Evolutionary conservation across 2,888 invertebrate species (phyloP).

Genomic region (Cephus rjabovi): DNA sequence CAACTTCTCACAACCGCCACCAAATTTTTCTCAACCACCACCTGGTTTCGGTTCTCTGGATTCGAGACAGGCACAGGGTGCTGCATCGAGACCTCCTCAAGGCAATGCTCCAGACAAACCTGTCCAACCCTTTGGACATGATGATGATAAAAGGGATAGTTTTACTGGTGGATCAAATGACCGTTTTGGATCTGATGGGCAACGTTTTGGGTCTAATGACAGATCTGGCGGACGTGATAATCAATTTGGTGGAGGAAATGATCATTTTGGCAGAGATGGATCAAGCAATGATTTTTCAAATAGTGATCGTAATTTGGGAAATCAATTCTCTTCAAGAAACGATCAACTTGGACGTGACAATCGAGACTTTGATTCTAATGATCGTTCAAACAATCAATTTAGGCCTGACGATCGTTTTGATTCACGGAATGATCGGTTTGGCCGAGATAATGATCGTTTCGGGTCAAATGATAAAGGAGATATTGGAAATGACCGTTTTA

Average conservation of each 20-base stretch:
- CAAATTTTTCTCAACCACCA: constrained; percentile 41
- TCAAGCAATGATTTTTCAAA: constrained; percentile 26
- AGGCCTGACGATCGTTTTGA: constrained; percentile 30
- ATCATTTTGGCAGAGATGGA: constrained; percentile 23
- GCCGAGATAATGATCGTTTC: constrained; percentile 18
- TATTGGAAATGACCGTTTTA: constrained; percentile 14
- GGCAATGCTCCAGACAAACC: constrained; percentile 13
- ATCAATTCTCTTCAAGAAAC: constrained; percentile 11
- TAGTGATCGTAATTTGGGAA: constrained; percentile 24
- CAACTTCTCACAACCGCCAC: constrained; percentile 50
- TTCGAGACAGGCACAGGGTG: constrained; percentile 5
- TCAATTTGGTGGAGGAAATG: constrained; percentile 21
- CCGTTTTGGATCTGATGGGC: constrained; percentile 12
- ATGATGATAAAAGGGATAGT: constrained; percentile 12
- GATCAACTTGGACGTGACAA: constrained; percentile 4
- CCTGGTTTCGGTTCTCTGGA: constrained; percentile 21
- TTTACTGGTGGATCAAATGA: not conserved
- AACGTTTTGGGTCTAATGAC: constrained; percentile 21
- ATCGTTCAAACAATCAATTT: constrained; percentile 14
- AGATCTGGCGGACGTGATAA: constrained; percentile 8
- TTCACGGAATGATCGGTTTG: constrained; percentile 24
- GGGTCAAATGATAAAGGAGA: constrained; percentile 18
- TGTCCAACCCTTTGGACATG: not conserved
- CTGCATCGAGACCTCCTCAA: constrained; percentile 20
- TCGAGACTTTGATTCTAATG: constrained; percentile 1